Evolutionary conservation across 2,113 vertebrate species (phyloP), one percentile per base, ranked within the genome.

Genomic region (Rhinoderma darwinii): DNA sequence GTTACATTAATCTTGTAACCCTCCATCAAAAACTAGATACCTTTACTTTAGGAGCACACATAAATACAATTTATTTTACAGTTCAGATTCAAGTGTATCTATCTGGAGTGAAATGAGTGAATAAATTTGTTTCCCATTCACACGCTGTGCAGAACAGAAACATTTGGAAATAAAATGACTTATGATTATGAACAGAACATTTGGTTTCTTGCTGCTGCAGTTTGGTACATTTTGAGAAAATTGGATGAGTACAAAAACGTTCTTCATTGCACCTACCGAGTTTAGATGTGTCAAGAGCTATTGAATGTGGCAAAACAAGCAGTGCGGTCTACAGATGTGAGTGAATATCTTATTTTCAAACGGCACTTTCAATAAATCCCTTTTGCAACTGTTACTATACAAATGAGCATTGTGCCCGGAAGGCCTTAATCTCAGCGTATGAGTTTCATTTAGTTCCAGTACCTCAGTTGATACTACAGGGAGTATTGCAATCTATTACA

Each of bases 131-230:
- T 30, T 74, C 39, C 10, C 70, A 75, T 84, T 75, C 37, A 22
- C 63, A 70, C 5, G 61, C 66, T 47, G 79, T 20, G 37, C 81
- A 74, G 83, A 37, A 75, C 50, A 84, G 35, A 84, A 73, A 15
- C 25, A 74, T 74, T 84, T 74, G 51, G 47, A 84, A 63, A 76
- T 30, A 76, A 20, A 84, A 84, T 84, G 83, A 76, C 27, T 74
- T 30, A 84, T 77, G 83, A 63, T 84, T 61, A 76, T 59, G 63
- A 61, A 84, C 18, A 76, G 50, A 84, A 76, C 72, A 84, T 84
- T 84, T 74, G 47, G 47, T 73, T 51, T 74, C 68, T 76, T 76
- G 50, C 72, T 47, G 30, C 51, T 44, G 37, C 83, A 35, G 37
- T 74, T 59, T 84, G 51, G 43, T 63, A 35, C 44, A 51, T 11